These are phyloP conservation scores for Chelonia mydas DNA, from an alignment of 2,797 vertebrate species.

Conservation along the genomic window DNA sequence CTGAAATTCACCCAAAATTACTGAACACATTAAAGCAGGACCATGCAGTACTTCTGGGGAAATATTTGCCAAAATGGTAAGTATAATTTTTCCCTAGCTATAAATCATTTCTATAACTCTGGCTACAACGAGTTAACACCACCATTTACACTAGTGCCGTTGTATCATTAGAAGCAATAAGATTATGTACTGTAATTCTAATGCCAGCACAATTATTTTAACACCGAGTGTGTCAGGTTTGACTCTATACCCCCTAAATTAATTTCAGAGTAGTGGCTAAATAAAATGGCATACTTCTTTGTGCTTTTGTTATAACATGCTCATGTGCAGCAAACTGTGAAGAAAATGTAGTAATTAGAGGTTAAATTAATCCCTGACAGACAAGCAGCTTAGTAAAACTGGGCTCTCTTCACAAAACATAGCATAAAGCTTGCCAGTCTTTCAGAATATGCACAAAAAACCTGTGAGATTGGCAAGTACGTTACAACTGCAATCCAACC, in stretches of 20 bases:
- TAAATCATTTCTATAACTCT: slow-evolving; percentile 34
- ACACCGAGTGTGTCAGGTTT: slow-evolving; percentile 76
- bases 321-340: slow-evolving; percentile 79
- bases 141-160: slow-evolving; percentile 63
- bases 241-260: slow-evolving; percentile 77
- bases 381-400: slow-evolving; percentile 78
- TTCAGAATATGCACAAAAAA: slow-evolving; percentile 74
- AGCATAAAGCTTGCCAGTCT: slow-evolving; percentile 71
- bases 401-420: slow-evolving; percentile 75
- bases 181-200: slow-evolving; percentile 75
- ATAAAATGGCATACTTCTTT: slow-evolving; percentile 79
- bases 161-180: slow-evolving; percentile 76
- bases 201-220: slow-evolving; percentile 77
- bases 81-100: slow-evolving; percentile 15
- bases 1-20: slow-evolving; percentile 9
- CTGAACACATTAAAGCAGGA: not conserved
- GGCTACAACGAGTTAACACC: slow-evolving; percentile 51
- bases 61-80: not conserved
- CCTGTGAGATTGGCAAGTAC: slow-evolving; percentile 58
- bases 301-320: slow-evolving; percentile 82
- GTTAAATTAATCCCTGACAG: slow-evolving; percentile 85
- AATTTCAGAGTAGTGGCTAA: slow-evolving; percentile 78
- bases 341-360: slow-evolving; percentile 85
- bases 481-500: slow-evolving; percentile 55
- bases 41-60: not conserved